Evolutionary conservation across 1,140 invertebrate genomes (phyloP).

Genomic region (Zaprionus camerounensis): DNA sequence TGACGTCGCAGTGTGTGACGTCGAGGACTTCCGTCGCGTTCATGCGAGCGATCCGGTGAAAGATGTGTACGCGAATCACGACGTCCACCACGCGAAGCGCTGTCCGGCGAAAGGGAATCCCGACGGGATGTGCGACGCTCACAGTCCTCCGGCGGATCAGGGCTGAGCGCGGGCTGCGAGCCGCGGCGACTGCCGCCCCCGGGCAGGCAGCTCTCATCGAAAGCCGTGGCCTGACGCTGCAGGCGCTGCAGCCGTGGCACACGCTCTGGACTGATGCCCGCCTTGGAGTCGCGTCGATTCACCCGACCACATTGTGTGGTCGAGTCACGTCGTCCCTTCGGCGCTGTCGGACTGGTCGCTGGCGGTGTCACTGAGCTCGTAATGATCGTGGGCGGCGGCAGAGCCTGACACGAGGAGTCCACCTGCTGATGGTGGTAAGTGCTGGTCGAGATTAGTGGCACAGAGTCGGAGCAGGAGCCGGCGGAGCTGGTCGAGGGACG

Average conservation of each 20-base stretch:
- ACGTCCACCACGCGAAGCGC: constrained; percentile 89
- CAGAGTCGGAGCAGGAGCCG: constrained; percentile 86
- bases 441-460: constrained; percentile 81
- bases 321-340: constrained; percentile 90
- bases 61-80: constrained; percentile 91
- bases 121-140: constrained; percentile 89
- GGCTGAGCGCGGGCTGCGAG: constrained; percentile 92
- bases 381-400: constrained; percentile 92
- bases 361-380: constrained; percentile 92
- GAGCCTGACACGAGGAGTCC: constrained; percentile 86
- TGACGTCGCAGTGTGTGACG: constrained; percentile 89
- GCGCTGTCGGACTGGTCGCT: constrained; percentile 88
- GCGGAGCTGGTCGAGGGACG: constrained; percentile 92
- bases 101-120: constrained; percentile 94
- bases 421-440: constrained; percentile 83
- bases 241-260: constrained; percentile 89
- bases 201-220: constrained; percentile 92
- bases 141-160: constrained; percentile 86
- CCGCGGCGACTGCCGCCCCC: constrained; percentile 88
- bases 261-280: constrained; percentile 88
- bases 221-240: constrained; percentile 93
- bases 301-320: constrained; percentile 91
- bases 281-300: constrained; percentile 88
- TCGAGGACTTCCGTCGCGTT: constrained; percentile 89
- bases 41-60: constrained; percentile 90